Conservation (phyloP, 1,140 invertebrate species). For the Orchestia grillus region DNA sequence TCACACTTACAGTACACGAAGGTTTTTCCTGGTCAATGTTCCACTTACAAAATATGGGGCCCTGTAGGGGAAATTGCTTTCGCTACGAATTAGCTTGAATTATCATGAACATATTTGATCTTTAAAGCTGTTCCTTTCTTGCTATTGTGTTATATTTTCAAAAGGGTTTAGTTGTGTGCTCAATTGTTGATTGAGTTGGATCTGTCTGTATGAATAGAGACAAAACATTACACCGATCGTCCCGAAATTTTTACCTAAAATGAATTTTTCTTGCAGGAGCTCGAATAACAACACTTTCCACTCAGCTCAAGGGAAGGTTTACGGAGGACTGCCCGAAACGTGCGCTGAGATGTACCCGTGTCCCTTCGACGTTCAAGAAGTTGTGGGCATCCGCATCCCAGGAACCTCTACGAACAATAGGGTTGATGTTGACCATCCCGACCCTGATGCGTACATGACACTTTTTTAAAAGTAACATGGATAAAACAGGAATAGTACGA, state of each 20-base stretch:
- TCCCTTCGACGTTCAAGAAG: constrained; percentile 65
- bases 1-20: background rate
- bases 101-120: background rate
- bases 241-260: background rate
- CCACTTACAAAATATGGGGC: background rate
- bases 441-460: constrained; percentile 33
- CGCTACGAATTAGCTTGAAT: background rate
- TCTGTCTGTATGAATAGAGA: background rate
- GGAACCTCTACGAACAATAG: background rate
- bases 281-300: constrained; percentile 60
- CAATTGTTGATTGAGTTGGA: background rate
- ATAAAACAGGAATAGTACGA: background rate
- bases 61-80: background rate
- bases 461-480: background rate
- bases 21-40: background rate
- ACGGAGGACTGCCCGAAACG: constrained; percentile 48
- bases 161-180: background rate
- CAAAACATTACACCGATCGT: no score
- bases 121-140: background rate
- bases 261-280: constrained; percentile 58
- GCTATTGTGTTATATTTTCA: background rate
- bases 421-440: constrained; percentile 42
- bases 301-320: constrained; percentile 41
- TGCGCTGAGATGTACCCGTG: constrained; percentile 63
- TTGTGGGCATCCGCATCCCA: constrained; percentile 62